Base-by-base conservation (phyloP, 2,797 vertebrate species). In the Spizella passerina region DNA sequence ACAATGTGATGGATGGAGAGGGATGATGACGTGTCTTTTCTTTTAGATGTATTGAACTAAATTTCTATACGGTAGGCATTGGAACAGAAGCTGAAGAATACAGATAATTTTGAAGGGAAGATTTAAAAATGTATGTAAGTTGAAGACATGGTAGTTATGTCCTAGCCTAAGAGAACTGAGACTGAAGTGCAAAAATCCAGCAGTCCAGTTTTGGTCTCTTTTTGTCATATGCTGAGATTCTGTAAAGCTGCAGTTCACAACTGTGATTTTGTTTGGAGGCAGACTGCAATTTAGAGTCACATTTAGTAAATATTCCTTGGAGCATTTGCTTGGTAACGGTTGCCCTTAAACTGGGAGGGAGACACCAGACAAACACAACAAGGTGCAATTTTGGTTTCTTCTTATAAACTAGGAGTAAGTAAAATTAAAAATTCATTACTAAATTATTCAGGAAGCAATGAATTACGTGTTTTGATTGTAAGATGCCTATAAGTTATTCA, bases 31-130 rank as follows among this genome's bases (percentile, higher is more conserved):
- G 20, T 47, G 36, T 75, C 65, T 83, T 94, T 92, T 76, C 61
- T 46, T 95, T 90, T 66, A 66, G 89, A 88, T 69, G 86, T 75
- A 94, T 61, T 79, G 56, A 78, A 89, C 71, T 59, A 86, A 87
- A 92, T 75, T 88, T 53, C 34, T 82, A 1, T 59, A 55, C 75
- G 50, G 26, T 78, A 52, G 76, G 47, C 59, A 20, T 38, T 92
- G 50, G 49, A 86, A 72, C 3, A 53, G 36, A 44, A 56, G 22
- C 71, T 82, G 64, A 71, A 83, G 50, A 78, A 55, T 44, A 47
- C n/a, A 76, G 50, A 41, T 91, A 29, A 56, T 86, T 89, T 68
- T 78, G 32, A 80, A 82, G 32, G 14, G 21, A 44, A 52, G 29
- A 29, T 44, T 82, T 53, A 18, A 55, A 91, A 82, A 53, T 3